These are phyloP conservation scores for Ophonus ardosiacus DNA, from an alignment of 2,888 invertebrate genomes.

Conservation along the genomic window DNA sequence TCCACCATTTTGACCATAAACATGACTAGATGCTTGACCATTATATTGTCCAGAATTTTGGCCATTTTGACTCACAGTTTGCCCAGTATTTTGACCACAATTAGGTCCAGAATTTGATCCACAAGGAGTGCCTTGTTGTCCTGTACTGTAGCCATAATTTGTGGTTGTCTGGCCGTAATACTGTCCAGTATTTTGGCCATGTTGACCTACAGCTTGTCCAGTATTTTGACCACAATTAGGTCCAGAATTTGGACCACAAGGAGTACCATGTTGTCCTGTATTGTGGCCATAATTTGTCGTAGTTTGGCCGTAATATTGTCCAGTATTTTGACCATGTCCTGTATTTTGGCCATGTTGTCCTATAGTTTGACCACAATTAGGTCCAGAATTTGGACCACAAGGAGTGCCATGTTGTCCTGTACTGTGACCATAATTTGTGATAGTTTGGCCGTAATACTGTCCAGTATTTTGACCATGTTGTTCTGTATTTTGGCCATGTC, in stretches of 20 bases:
- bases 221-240: not conserved
- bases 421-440: not conserved
- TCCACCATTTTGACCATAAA: not conserved
- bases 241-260: not conserved
- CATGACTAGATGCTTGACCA: too few relatives aligned
- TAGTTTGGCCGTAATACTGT: slow-evolving; percentile 3
- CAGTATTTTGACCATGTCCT: not conserved
- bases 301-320: slow-evolving; percentile 12
- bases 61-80: not conserved
- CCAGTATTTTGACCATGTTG: not conserved
- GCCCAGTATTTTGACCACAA: not conserved
- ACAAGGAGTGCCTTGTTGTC: not conserved
- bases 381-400: not conserved
- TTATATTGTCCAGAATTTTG: not conserved
- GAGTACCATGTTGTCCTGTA: not conserved
- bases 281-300: not conserved
- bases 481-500: not conserved
- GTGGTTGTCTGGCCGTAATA: not conserved
- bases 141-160: not conserved
- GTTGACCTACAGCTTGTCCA: not conserved
- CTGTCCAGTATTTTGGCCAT: slow-evolving; percentile 11
- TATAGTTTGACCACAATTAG: not conserved
- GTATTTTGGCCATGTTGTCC: not conserved
- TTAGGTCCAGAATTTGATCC: not conserved
- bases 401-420: not conserved